Evolutionary conservation across 2,888 invertebrate genomes (phyloP).

Genomic region (Malachius bipustulatus): DNA sequence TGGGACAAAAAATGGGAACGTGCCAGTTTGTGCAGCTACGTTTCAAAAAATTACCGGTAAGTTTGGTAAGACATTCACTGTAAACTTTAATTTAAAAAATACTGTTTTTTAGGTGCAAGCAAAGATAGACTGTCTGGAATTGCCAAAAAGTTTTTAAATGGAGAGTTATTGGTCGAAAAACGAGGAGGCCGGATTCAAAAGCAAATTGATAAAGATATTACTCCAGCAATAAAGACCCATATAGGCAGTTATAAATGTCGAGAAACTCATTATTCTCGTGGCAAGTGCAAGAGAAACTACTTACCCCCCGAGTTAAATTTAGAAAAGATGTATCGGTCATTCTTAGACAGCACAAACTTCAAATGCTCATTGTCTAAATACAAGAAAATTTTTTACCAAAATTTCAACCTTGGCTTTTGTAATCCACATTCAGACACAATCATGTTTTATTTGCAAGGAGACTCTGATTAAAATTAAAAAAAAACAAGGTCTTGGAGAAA

Average conservation of each 20-base stretch:
- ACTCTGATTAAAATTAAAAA: conserved; percentile 1
- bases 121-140: conserved; percentile 4
- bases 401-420: conserved; percentile 3
- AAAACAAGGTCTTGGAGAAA: background rate
- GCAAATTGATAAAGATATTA: conserved; percentile 6
- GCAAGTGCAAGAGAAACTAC: conserved; percentile 6
- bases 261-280: conserved; percentile 5
- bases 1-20: too few species aligned
- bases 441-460: conserved; percentile 5
- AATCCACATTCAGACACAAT: conserved; percentile 5
- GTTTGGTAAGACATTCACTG: too few species aligned
- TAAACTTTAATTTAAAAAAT: too few species aligned
- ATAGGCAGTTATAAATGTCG: conserved; percentile 5
- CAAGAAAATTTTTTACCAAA: conserved; percentile 4
- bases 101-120: conserved; percentile 4
- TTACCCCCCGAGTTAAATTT: conserved; percentile 6
- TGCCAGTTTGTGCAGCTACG: too few species aligned
- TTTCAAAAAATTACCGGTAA: too few species aligned
- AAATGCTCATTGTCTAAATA: conserved; percentile 6
- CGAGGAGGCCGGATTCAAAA: background rate
- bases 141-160: conserved; percentile 3
- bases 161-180: conserved; percentile 4
- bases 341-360: conserved; percentile 2
- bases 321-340: conserved; percentile 4
- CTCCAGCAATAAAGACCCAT: background rate